Evolutionary conservation across 2,888 invertebrate genomes (phyloP), one percentile per base, ranked within the genome.

Genomic region (Erebia aethiops): DNA sequence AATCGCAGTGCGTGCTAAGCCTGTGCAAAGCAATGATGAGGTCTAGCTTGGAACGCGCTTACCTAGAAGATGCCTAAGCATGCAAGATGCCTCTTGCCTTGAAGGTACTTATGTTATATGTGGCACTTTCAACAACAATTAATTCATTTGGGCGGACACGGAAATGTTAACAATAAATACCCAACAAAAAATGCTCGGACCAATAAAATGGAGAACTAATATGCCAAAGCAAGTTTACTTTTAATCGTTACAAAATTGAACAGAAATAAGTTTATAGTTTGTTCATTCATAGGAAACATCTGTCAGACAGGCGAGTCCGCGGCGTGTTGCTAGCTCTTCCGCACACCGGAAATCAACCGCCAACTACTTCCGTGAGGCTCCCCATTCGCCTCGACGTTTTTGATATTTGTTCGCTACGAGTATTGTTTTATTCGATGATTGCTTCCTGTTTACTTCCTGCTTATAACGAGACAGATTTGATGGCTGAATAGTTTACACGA

Each of bases 321-420:
- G 77, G 78, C 84, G 83, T 85, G 86, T 88, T 89, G 89, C 89
- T 87, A 87, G 83, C 84, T n/a, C n/a, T 87, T 88, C 86, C 87
- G 87, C 78, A 77, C 77, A 58, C 86, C 88, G 90, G 89, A 90
- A 86, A 88, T 90, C 85, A 86, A 84, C 82, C 79, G 80, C 81
- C 71, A 65, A 72, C 74, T 74, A 74, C 74, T 70, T 74, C 74
- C 74, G 70, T 64, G 68, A 65, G 70, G 67, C 68, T 69, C 71
- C 68, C 70, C 64, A 58, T 61, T 56, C 68, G 54, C 66, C 58
- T 16, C 35, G 9, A 56, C 67, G 63, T 54, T 54, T 69, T 67
- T 49, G 52, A 62, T 65, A 60, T 71, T 57, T 73, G 65, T 46
- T 46, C 62, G 14, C 8, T 21, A 62, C 14, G 18, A 49, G 46